Evolutionary conservation across 2,797 vertebrate genomes (phyloP), one percentile per base, ranked within the genome.

Genomic region (Lepus oiostolus): DNA sequence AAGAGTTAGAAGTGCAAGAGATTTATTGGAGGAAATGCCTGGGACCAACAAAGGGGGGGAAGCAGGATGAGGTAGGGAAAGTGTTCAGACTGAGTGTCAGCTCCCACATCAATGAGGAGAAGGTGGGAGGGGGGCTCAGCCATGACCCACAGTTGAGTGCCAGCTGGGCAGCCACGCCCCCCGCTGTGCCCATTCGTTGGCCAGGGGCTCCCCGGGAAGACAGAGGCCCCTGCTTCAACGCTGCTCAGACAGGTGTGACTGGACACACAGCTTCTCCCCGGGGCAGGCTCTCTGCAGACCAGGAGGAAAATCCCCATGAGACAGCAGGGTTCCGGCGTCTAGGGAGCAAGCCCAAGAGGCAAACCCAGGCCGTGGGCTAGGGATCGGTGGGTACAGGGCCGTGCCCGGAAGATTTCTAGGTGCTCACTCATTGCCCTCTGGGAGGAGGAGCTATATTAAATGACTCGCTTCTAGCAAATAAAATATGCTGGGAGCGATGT

Each of bases 21-120:
- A 94, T 76, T 76, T 87, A 77, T 75, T n/a, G 72, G 32, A 54
- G 74, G 54, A 77, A 72, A 85, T 68, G 35, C 26, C 42, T 80
- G 32, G 60, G 8, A 47, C 42, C 42, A 47, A 47, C 28, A 82
- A 95, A 85, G 67, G 24, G 19, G 28, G 81, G 67, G 60, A 50
- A 65, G n/a, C 24, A 71, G 35, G 62, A 62, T 22, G 62, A 80
- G 42, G 62, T 26, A 91, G 79, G 65, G 70, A 76, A 85, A 80
- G 62, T n/a, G 67, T 84, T 75, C 42, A 24, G 42, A 28, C 74
- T 28, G 19, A 82, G 58, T 14, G 85, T 86, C 32, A 79, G 71
- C 24, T 76, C 70, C 90, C 89, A 88, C 58, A 88, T 92, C 75
- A 83, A 24, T 42, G 26, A 17, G 14, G 70, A 70, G 54, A 76